phyloP scores from a whole-genome alignment of 2,888 invertebrate species.

The Chaetoderma sp. region DNA sequence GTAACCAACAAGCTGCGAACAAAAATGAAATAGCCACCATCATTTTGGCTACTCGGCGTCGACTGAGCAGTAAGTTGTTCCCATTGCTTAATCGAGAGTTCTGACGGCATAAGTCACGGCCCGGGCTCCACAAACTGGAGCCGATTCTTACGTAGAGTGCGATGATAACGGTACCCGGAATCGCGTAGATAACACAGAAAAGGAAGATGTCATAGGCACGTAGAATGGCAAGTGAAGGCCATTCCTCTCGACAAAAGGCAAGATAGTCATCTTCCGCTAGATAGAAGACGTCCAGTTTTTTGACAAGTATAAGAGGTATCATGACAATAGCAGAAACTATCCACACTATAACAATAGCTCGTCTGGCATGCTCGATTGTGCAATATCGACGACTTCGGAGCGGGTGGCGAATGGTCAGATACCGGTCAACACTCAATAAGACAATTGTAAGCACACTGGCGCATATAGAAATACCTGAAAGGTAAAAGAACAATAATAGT shows the following conservation, averaged over 20 bases:
- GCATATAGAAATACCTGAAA: slow-evolving; percentile 74
- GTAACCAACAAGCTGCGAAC: slow-evolving; percentile 84
- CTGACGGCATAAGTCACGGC: slow-evolving; percentile 43
- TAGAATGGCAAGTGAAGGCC: slow-evolving; percentile 70
- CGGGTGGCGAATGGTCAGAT: slow-evolving; percentile 79
- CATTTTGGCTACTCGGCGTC: slow-evolving; percentile 82
- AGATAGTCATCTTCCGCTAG: slow-evolving; percentile 34
- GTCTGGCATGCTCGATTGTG: slow-evolving; percentile 77
- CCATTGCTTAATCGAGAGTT: slow-evolving; percentile 43
- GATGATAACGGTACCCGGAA: slow-evolving; percentile 75
- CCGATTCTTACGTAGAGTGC: slow-evolving; percentile 62
- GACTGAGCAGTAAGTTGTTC: slow-evolving; percentile 73
- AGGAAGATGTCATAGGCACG: slow-evolving; percentile 78
- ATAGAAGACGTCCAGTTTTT: slow-evolving; percentile 50
- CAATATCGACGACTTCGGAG: slow-evolving; percentile 80
- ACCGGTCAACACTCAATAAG: slow-evolving; percentile 82
- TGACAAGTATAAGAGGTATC: slow-evolving; percentile 76
- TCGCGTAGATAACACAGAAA: slow-evolving; percentile 80
- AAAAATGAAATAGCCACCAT: slow-evolving; percentile 79
- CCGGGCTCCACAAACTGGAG: slow-evolving; percentile 71
- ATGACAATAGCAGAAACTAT: slow-evolving; percentile 77
- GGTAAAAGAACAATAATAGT: background rate
- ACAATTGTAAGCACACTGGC: slow-evolving; percentile 84
- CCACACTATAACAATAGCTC: slow-evolving; percentile 77
- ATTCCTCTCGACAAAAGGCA: slow-evolving; percentile 77